Conservation (phyloP, 2,113 vertebrate species). For the Tricholaema leucomelas region DNA sequence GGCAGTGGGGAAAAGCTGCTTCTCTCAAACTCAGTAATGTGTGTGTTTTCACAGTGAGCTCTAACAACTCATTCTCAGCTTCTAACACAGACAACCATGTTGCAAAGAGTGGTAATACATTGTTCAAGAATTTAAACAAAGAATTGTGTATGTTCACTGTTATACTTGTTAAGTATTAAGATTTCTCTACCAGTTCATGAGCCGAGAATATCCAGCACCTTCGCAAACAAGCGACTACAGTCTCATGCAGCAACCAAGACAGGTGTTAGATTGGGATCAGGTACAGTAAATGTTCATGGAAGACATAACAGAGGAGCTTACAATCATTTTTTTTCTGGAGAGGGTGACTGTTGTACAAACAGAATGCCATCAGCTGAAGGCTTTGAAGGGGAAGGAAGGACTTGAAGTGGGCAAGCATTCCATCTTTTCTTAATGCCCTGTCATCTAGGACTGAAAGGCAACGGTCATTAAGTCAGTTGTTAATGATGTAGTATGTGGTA, state of each 20-base stretch:
- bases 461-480: slow-evolving; percentile 26
- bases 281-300: background rate
- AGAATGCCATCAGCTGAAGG: background rate
- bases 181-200: background rate
- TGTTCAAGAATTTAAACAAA: background rate
- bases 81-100: background rate
- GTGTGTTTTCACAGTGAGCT: background rate
- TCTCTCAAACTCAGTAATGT: background rate
- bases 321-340: background rate
- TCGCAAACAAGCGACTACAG: background rate
- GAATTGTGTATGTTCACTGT: background rate
- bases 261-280: too few species aligned
- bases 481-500: slow-evolving; percentile 10
- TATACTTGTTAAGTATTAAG: background rate
- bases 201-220: background rate
- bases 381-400: background rate
- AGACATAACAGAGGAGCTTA: background rate
- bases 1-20: background rate
- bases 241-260: background rate
- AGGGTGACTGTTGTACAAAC: background rate
- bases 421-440: slow-evolving; percentile 31
- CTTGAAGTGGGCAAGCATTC: background rate
- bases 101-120: background rate
- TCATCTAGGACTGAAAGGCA: slow-evolving; percentile 15
- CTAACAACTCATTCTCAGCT: background rate